A percentile compares a stretch with the other conserved stretches of the same genome.
Evolutionary conservation across 2,113 vertebrate species (phyloP).

Genomic region (Chlorocebus sabaeus): DNA sequence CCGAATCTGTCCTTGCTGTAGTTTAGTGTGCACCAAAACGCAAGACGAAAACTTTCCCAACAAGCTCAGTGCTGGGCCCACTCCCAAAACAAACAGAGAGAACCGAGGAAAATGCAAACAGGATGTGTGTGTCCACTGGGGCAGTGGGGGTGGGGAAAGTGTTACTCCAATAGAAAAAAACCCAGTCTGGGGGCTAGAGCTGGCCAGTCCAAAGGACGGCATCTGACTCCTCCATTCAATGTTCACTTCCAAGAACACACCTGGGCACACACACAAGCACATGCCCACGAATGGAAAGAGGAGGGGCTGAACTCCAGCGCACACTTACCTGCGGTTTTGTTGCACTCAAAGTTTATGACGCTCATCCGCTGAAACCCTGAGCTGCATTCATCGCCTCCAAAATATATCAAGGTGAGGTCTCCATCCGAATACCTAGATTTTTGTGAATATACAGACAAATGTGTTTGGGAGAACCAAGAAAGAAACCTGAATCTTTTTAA

Average conservation of each 20-base stretch:
- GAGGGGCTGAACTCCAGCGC: rapidly evolving
- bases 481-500: neutral
- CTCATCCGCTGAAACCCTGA: conserved; percentile 96
- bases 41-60: neutral
- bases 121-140: neutral
- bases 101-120: conserved; percentile 19
- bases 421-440: conserved; percentile 93
- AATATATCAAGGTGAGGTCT: conserved; percentile 94
- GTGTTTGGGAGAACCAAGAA: neutral
- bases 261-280: rapidly evolving
- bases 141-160: neutral
- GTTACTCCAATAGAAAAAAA: neutral
- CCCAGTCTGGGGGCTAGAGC: neutral
- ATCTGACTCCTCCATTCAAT: too few species aligned
- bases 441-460: neutral
- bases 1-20: neutral
- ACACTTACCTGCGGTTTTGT: conserved; percentile 88
- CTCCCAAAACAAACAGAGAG: conserved; percentile 56
- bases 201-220: neutral
- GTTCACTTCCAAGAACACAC: neutral
- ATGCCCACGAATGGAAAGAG: rapidly evolving
- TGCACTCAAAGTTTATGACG: conserved; percentile 96
- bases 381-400: conserved; percentile 88
- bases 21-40: neutral
- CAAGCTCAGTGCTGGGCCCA: neutral